Evolutionary conservation across 2,888 invertebrate genomes (phyloP), one percentile per base, ranked within the genome.

Genomic region (Machimus rusticus): DNA sequence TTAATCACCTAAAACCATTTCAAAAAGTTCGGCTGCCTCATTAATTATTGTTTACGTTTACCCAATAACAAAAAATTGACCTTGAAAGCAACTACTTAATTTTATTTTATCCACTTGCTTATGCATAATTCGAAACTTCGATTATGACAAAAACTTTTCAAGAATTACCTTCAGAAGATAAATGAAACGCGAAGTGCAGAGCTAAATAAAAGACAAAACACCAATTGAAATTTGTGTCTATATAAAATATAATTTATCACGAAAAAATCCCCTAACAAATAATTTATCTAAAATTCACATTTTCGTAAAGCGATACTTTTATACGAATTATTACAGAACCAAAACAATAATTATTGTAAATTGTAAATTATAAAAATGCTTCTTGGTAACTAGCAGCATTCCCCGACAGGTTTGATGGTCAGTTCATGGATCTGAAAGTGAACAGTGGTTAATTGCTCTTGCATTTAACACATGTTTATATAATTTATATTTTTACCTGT

Each of bases 401-500:
- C 86, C 8, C 87, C 87, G 2, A 86, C 23, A 31, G 87, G 86
- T 74, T 86, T 86, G 19, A 87, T 79, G 9, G 76, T 86, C 37
- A 87, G 16, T 55, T 87, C 87, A 76, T 81, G 81, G 39, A 87
- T 81, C 86, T 87, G 5, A 39, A 78, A 74, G 66, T 16, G n/a
- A 37, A 51, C 16, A 78, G n/a, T 84, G n/a, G 23, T n/a, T 12
- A 84, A 14, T 37, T 37, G 2, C 23, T 46, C 14, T 79, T 8
- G 57, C 34, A 28, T 2, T 57, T 6, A 12, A 14, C 28, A 14
- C n/a, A 9, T 12, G 12, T 51, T 46, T 28, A 81, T 39, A 28
- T 14, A 46, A 51, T 51, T 51, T 5, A 2, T 55, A 76, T 16
- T 34, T 39, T 1, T 66, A 87, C 34, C 51, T 77, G 92, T 1